A percentile compares a stretch with the other conserved stretches of the same genome.
Evolutionary conservation across 2,797 vertebrate species (phyloP).

Genomic region (Semaprochilodus insignis): DNA sequence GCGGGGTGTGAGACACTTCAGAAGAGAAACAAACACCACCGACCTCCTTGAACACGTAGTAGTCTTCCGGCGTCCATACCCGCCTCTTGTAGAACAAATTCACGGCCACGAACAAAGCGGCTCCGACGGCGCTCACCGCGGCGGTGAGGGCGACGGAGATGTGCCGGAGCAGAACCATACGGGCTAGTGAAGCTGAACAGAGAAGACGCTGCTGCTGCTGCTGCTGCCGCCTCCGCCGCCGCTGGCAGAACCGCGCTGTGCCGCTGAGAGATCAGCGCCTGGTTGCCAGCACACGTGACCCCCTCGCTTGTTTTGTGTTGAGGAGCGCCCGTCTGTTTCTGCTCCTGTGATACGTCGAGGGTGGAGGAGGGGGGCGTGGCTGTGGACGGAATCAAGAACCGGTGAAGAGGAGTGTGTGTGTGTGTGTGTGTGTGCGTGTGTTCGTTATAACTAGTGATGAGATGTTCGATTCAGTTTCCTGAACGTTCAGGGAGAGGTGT

Average conservation of each 20-base stretch:
- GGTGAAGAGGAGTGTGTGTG: too few relatives aligned
- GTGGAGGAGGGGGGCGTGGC: constrained; percentile 39
- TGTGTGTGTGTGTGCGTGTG: too few relatives aligned
- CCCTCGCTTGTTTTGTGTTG: constrained; percentile 51
- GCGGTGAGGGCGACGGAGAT: constrained; percentile 83
- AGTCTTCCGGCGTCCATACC: constrained; percentile 73
- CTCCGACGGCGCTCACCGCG: constrained; percentile 84
- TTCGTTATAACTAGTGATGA: background rate
- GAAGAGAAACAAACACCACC: constrained; percentile 44
- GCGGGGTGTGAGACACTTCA: background rate
- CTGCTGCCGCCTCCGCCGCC: background rate
- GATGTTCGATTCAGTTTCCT: background rate
- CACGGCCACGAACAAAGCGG: constrained; percentile 85
- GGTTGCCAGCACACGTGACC: constrained; percentile 56
- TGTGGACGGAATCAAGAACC: background rate
- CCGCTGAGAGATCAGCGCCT: background rate
- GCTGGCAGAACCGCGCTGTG: background rate
- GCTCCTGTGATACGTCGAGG: constrained; percentile 1
- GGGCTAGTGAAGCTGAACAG: background rate
- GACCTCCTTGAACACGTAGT: constrained; percentile 76
- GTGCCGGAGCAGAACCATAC: constrained; percentile 80
- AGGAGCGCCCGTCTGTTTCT: constrained; percentile 24
- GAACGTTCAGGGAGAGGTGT: too few relatives aligned
- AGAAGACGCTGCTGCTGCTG: background rate
- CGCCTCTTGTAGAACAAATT: constrained; percentile 80